phyloP scores from a whole-genome alignment of 92 coral and sea anemone species.

The Meandrina meandrites region DNA sequence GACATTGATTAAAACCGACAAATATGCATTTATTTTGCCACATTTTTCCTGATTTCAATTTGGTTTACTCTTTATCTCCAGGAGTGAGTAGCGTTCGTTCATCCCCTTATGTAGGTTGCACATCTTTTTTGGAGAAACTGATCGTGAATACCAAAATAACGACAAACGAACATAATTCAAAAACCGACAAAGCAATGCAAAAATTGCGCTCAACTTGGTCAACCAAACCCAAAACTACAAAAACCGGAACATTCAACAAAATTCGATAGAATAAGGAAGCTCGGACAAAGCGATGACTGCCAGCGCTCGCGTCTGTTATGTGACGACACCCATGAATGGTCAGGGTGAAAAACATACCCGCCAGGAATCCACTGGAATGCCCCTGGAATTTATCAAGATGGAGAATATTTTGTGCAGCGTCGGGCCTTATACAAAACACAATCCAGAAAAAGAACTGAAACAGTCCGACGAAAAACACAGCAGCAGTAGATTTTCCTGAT shows the following conservation, averaged over 20 bases:
- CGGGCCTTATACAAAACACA: slow-evolving; percentile 35
- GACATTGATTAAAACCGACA: too few relatives aligned
- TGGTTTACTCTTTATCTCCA: not conserved
- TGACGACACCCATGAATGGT: slow-evolving; percentile 48
- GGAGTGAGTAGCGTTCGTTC: not conserved
- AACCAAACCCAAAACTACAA: slow-evolving; percentile 28
- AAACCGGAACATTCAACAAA: slow-evolving; percentile 34
- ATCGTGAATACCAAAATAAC: slow-evolving; percentile 1
- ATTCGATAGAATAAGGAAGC: slow-evolving; percentile 59
- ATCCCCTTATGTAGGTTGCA: not conserved
- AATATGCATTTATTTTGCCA: too few relatives aligned
- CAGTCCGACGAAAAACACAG: slow-evolving; percentile 33
- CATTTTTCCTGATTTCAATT: not conserved
- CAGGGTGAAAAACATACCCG: slow-evolving; percentile 35
- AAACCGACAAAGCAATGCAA: slow-evolving; percentile 9
- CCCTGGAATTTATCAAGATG: slow-evolving; percentile 31
- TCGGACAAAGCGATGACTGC: slow-evolving; percentile 21
- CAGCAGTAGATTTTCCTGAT: slow-evolving; percentile 6
- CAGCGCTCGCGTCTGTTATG: slow-evolving; percentile 41
- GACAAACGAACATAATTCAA: not conserved
- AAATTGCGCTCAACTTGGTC: slow-evolving; percentile 50
- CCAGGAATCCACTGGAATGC: slow-evolving; percentile 41
- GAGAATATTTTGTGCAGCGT: slow-evolving; percentile 20
- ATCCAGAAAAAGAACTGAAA: slow-evolving; percentile 45
- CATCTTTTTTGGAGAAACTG: not conserved